Evolutionary conservation across 2,113 vertebrate genomes (phyloP).

Genomic region (Gymnogyps californianus): DNA sequence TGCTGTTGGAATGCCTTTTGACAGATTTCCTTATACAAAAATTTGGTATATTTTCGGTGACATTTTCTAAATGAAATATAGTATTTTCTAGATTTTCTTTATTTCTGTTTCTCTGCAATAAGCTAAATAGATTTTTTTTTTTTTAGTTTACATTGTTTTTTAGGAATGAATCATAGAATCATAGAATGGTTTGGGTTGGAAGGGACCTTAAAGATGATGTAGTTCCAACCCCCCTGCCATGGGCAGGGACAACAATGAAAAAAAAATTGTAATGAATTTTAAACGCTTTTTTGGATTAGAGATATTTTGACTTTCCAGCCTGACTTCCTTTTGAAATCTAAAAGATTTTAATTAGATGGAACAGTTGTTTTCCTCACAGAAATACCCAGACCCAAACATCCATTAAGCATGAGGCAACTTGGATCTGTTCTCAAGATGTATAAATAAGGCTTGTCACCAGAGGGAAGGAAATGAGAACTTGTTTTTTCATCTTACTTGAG

Average conservation of each 20-base stretch:
- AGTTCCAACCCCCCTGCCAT: too few species aligned
- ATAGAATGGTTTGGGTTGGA: too few species aligned
- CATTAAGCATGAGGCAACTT: neutral
- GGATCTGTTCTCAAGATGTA: neutral
- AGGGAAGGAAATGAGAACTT: neutral
- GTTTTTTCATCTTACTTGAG: neutral
- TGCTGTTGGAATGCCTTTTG: rapidly evolving
- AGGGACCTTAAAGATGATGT: too few species aligned
- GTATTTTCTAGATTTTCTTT: neutral
- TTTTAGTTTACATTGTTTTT: neutral
- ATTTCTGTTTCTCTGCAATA: neutral
- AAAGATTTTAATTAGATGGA: neutral
- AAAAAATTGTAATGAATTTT: neutral
- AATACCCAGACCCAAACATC: neutral
- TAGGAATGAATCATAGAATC: neutral
- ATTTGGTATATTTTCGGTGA: neutral
- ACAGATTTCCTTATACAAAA: neutral
- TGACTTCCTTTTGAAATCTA: neutral
- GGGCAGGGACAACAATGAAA: neutral
- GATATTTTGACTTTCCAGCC: neutral
- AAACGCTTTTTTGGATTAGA: neutral
- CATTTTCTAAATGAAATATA: neutral
- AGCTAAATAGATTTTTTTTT: neutral
- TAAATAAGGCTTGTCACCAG: neutral
- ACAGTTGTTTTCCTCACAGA: neutral